phyloP scores from a whole-genome alignment of 2,797 vertebrate species.

The Oryzias sinensis region DNA sequence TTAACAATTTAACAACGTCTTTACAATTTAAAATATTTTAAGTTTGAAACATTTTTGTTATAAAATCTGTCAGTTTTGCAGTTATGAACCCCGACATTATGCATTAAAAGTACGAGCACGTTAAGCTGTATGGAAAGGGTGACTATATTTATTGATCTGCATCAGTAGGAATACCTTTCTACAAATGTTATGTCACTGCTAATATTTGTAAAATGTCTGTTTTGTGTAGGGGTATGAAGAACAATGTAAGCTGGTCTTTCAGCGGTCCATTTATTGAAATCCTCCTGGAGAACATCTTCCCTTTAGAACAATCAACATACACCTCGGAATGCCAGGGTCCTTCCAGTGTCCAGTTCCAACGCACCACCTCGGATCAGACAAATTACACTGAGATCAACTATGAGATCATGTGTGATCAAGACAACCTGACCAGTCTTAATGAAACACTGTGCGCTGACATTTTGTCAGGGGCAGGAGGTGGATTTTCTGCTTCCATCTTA shows the following conservation, averaged over 20 bases:
- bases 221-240: conserved; percentile 74
- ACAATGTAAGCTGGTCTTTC: conserved; percentile 82
- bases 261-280: conserved; percentile 68
- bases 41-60: too few relatives aligned
- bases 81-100: too few relatives aligned
- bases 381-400: conserved; percentile 1
- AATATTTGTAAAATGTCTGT: background rate
- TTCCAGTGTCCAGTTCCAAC: conserved; percentile 24
- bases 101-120: too few relatives aligned
- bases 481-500: conserved; percentile 39
- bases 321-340: conserved; percentile 56
- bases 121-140: too few relatives aligned
- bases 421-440: conserved; percentile 62
- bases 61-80: too few relatives aligned
- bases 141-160: too few relatives aligned
- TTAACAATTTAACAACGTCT: too few relatives aligned
- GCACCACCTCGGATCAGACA: conserved; percentile 9
- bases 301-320: conserved; percentile 47
- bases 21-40: too few relatives aligned
- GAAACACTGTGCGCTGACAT: conserved; percentile 72
- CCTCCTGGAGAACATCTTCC: conserved; percentile 62
- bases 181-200: background rate
- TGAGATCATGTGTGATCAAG: conserved; percentile 57
- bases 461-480: conserved; percentile 28
- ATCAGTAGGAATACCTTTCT: too few relatives aligned